These are phyloP conservation scores for Pycnomerus fuliginosus DNA, from an alignment of 2,888 invertebrate species.

Conservation along the genomic window DNA sequence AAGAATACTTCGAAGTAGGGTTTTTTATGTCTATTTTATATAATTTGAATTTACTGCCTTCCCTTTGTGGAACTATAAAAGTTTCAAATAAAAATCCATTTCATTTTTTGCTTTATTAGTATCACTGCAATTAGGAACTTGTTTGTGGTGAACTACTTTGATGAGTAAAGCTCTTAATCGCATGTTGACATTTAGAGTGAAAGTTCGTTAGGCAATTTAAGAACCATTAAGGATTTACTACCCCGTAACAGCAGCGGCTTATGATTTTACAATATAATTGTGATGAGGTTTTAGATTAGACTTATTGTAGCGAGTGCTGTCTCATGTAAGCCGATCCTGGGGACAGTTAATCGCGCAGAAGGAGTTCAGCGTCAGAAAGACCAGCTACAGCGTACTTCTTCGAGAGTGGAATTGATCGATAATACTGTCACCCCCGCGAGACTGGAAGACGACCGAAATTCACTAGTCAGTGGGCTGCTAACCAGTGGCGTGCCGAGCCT, in stretches of 20 bases:
- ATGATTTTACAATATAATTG: too few relatives aligned
- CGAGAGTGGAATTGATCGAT: constrained; percentile 21
- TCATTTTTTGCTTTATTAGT: too few relatives aligned
- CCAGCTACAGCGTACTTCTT: constrained; percentile 18
- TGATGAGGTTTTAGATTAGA: too few relatives aligned
- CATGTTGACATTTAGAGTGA: background rate
- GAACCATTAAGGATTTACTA: too few relatives aligned
- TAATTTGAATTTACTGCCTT: constrained; percentile 24
- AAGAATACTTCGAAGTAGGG: constrained; percentile 17
- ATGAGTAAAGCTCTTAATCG: too few relatives aligned
- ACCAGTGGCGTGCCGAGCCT: too few relatives aligned
- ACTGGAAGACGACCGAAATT: constrained; percentile 23
- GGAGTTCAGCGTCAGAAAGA: constrained; percentile 21
- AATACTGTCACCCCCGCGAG: constrained; percentile 18
- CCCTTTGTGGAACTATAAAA: background rate
- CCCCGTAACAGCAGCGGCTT: too few relatives aligned
- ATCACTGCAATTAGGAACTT: too few relatives aligned
- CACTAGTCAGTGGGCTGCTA: too few relatives aligned
- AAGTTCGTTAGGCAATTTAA: too few relatives aligned
- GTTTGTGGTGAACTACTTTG: too few relatives aligned
- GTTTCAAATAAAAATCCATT: too few relatives aligned
- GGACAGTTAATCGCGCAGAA: constrained; percentile 24
- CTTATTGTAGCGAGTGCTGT: constrained; percentile 17
- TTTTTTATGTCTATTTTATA: constrained; percentile 23
- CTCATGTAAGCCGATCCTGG: constrained; percentile 20